Evolutionary conservation across 1,140 invertebrate genomes (phyloP), one percentile per base, ranked within the genome.

Genomic region (Drosophila kanapiae): DNA sequence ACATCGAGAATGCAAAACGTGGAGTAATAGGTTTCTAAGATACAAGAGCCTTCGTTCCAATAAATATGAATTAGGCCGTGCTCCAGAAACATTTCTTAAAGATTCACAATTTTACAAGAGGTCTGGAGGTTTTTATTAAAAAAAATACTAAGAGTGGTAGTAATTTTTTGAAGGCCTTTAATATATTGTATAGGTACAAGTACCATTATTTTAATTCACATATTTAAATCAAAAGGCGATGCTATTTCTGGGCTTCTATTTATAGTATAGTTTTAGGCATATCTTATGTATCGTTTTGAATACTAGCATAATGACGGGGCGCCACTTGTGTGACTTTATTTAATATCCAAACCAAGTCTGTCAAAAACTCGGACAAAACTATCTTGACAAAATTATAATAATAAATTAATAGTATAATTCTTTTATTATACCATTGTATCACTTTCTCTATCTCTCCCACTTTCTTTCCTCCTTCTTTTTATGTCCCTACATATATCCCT

Each of bases 201-300:
- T n/a, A 14, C 13, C 14, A 8, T 23, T n/a, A 10, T 29, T 16
- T 33, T 13, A n/a, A 10, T 1, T 13, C 6, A 13, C 1, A 16
- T 0, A 13, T 16, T 53, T 16, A 0, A 27, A 16, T 13, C 0
- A 1, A 14, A 27, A 27, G 6, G 11, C 33, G 9, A 5, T 33
- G 29, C 4, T 0, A 4, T 33, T 51, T 1, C 1, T 0, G n/a
- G n/a, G n/a, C n/a, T 3, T 51, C 0, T 3, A 16, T 14, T 2
- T 13, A 1, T 31, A 48, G 75, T 31, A 68, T 82, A 82, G 48
- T 63, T 78, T 70, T 56, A 6, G 80, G 80, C 80, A 13, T 23
- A 23, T 33, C 16, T 27, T 14, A 7, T 2, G 11, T n/a, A 4
- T 59, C 14, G 1, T 2, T 4, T 23, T 38, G 14, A 18, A n/a